phyloP scores from a whole-genome alignment of 2,888 invertebrate genomes.

The Lasioglossum leucozonium region DNA sequence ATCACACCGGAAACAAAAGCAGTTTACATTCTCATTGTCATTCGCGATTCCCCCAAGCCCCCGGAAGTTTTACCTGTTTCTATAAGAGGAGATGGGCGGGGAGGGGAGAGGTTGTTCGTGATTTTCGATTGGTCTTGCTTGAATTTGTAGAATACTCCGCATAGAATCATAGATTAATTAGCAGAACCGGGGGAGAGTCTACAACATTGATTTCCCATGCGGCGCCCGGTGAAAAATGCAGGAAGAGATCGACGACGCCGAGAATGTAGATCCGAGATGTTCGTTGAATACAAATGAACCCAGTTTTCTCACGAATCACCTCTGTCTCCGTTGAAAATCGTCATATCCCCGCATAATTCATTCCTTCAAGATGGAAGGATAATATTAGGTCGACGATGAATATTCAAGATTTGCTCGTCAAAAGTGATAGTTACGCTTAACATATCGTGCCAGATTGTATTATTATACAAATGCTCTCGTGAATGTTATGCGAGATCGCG shows the following conservation, averaged over 20 bases:
- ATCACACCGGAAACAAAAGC: conserved; percentile 60
- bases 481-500: background rate
- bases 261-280: conserved; percentile 18
- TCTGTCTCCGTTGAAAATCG: conserved; percentile 22
- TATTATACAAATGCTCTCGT: background rate
- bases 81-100: background rate
- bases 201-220: conserved; percentile 38
- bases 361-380: conserved; percentile 41
- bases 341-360: conserved; percentile 14
- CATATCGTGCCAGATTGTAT: background rate
- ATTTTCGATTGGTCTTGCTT: background rate
- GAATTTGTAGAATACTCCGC: background rate
- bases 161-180: conserved; percentile 22
- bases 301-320: conserved; percentile 36
- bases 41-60: conserved; percentile 19
- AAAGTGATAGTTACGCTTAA: conserved; percentile 25
- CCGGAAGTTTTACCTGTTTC: background rate
- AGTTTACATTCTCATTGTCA: conserved; percentile 63
- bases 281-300: conserved; percentile 46
- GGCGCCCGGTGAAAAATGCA: conserved; percentile 9
- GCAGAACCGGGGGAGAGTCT: background rate
- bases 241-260: conserved; percentile 30
- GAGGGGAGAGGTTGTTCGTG: too few relatives aligned
- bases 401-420: background rate
- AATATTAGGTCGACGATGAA: conserved; percentile 16